Evolutionary conservation across 2,797 vertebrate species (phyloP).

Genomic region (Typhlichthys eigenmanni): DNA sequence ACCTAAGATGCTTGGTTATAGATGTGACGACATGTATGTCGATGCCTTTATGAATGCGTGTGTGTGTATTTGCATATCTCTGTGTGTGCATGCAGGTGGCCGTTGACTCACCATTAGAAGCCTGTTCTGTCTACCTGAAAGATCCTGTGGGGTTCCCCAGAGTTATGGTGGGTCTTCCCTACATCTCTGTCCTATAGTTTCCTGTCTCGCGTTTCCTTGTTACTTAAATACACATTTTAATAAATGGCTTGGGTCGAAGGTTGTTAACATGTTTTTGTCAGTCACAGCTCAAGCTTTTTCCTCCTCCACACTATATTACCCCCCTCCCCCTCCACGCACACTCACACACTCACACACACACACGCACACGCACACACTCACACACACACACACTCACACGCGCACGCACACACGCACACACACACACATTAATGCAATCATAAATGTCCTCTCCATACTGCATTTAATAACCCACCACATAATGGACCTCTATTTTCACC

Average conservation of each 20-base stretch:
- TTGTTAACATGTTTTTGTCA: too few relatives aligned
- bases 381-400: not conserved
- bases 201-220: not conserved
- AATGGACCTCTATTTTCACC: conserved; percentile 40
- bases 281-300: not conserved
- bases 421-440: not conserved
- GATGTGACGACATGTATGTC: too few relatives aligned
- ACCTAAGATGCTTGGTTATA: too few relatives aligned
- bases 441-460: conserved; percentile 16
- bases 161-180: conserved; percentile 81
- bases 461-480: conserved; percentile 43
- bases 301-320: not conserved
- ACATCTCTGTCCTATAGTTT: not conserved
- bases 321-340: not conserved
- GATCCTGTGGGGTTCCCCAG: conserved; percentile 89
- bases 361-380: not conserved
- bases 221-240: not conserved
- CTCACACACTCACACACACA: conserved; percentile 4
- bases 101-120: conserved; percentile 84
- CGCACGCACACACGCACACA: conserved; percentile 1
- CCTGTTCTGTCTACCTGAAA: conserved; percentile 85
- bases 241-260: too few relatives aligned
- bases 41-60: not conserved
- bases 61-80: conserved; percentile 8
- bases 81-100: conserved; percentile 74